Percentiles rank a stretch among this genome's conserved stretches.
Evolutionary conservation across 35 echinoderm and acorn worm genomes (phyloP).

Genomic region (Apostichopus californicus): DNA sequence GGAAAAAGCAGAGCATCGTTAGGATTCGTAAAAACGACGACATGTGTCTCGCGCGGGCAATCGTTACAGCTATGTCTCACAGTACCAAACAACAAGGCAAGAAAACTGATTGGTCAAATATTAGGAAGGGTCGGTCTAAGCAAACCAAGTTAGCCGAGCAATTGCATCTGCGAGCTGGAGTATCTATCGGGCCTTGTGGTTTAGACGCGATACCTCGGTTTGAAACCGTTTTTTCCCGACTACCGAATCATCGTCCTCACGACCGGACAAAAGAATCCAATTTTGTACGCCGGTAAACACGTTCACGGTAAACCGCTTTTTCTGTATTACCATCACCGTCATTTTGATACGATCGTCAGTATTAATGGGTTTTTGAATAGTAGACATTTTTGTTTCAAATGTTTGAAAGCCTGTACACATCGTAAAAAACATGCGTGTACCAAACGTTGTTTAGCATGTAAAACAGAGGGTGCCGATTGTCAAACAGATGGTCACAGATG

Average conservation of each 20-base stretch:
- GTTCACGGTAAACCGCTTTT: not conserved
- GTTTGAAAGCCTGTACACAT: not conserved
- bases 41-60: not conserved
- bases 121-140: not conserved
- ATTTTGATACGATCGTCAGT: not conserved
- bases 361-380: not conserved
- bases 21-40: not conserved
- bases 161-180: not conserved
- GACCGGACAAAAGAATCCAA: not conserved
- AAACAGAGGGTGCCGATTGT: not conserved
- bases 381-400: not conserved
- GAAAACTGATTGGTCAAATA: too few species aligned
- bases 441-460: not conserved
- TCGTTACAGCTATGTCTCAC: too few species aligned
- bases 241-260: not conserved
- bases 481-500: not conserved
- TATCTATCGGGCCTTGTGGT: constrained; percentile 1
- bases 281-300: not conserved
- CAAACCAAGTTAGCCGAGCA: constrained; percentile 17
- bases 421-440: not conserved
- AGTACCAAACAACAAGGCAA: too few species aligned
- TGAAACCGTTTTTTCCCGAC: not conserved
- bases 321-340: not conserved
- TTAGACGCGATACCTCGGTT: not conserved
- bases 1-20: not conserved